phyloP scores from a whole-genome alignment of 2,888 invertebrate genomes.

The Crioceris asparagi region DNA sequence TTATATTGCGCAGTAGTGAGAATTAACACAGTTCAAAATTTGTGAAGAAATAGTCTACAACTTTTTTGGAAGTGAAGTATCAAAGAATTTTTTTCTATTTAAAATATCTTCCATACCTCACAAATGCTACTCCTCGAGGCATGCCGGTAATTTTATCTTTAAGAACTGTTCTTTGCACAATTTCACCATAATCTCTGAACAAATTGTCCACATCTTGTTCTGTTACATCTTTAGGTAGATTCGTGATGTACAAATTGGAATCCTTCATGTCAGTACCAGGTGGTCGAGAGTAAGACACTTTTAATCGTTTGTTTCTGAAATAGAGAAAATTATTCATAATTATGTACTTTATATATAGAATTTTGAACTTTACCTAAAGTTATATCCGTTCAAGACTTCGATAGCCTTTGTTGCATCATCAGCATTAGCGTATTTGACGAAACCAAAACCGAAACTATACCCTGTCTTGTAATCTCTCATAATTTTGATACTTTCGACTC shows the following conservation, averaged over 20 bases:
- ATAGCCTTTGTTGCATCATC: slow-evolving; percentile 83
- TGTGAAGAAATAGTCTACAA: too few relatives aligned
- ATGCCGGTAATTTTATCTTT: slow-evolving; percentile 80
- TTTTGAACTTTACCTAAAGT: slow-evolving; percentile 30
- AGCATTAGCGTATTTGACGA: slow-evolving; percentile 80
- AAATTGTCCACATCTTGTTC: slow-evolving; percentile 75
- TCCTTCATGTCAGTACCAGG: slow-evolving; percentile 88
- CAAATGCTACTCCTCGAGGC: slow-evolving; percentile 87
- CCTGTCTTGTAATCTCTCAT: slow-evolving; percentile 86
- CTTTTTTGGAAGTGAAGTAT: too few relatives aligned
- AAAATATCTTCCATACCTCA: slow-evolving; percentile 54
- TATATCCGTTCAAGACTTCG: slow-evolving; percentile 67
- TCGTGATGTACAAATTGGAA: slow-evolving; percentile 88
- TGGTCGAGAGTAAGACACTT: slow-evolving; percentile 88
- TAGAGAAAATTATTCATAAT: slow-evolving; percentile 1
- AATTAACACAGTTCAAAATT: too few relatives aligned
- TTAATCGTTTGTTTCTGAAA: slow-evolving; percentile 77
- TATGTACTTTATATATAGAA: slow-evolving; percentile 1
- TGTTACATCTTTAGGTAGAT: slow-evolving; percentile 76
- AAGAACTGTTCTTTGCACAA: slow-evolving; percentile 85
- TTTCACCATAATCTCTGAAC: slow-evolving; percentile 81
- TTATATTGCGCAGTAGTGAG: too few relatives aligned
- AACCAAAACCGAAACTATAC: slow-evolving; percentile 93
- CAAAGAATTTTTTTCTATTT: too few relatives aligned
- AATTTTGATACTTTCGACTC: slow-evolving; percentile 81